phyloP scores from a whole-genome alignment of 2,797 vertebrate species.

The Loriculus beryllinus region DNA sequence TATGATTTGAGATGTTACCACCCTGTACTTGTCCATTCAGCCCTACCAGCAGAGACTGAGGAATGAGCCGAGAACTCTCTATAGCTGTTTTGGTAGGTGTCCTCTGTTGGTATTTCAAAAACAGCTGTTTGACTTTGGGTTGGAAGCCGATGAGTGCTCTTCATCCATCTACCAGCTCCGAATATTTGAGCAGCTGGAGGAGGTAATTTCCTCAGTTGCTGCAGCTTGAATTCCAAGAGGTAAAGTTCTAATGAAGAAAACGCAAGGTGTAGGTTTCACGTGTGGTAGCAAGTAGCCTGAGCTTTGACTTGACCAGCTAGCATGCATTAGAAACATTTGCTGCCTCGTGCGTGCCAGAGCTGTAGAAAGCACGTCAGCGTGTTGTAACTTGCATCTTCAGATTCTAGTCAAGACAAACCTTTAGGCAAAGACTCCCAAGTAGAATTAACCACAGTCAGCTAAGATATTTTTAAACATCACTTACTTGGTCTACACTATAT shows the following conservation, averaged over 20 bases:
- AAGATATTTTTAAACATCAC: constrained; percentile 65
- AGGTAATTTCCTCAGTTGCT: constrained; percentile 10
- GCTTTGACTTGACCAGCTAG: not conserved
- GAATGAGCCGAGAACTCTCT: not conserved
- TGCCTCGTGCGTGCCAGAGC: not conserved
- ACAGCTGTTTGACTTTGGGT: fast-evolving
- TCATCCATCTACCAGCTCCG: not conserved
- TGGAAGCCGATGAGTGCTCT: not conserved
- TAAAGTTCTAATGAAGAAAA: not conserved
- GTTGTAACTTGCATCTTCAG: constrained; percentile 4
- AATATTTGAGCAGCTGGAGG: constrained; percentile 24
- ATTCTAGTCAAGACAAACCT: constrained; percentile 53
- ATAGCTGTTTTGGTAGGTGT: not conserved
- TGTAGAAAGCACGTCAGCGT: not conserved
- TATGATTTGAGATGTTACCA: fast-evolving
- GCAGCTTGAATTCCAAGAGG: constrained; percentile 13
- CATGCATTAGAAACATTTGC: not conserved
- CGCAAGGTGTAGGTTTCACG: not conserved
- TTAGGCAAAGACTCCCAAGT: constrained; percentile 58
- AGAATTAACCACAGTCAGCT: constrained; percentile 53
- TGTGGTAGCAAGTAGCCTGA: constrained; percentile 39
- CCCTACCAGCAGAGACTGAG: not conserved
- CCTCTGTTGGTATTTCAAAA: not conserved
- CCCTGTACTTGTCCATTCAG: not conserved
- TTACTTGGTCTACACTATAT: constrained; percentile 29